Evolutionary conservation across 2,888 invertebrate genomes (phyloP).

Genomic region (Eristalis pertinax): DNA sequence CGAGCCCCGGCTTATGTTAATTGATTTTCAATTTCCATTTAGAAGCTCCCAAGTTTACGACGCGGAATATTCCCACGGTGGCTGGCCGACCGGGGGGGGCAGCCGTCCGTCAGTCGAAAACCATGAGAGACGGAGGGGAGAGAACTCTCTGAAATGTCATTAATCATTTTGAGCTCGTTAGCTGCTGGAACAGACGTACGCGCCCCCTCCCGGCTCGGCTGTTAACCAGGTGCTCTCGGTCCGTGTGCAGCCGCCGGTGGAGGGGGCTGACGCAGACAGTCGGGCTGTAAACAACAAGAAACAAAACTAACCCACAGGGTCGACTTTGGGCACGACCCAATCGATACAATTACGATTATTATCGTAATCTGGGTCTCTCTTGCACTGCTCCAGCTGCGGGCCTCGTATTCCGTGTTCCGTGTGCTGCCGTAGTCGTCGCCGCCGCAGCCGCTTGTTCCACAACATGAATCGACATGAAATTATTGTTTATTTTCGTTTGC

Average conservation of each 20-base stretch:
- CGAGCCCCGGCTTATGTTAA: constrained; percentile 43
- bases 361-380: constrained; percentile 66
- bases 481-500: constrained; percentile 50
- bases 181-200: neutral
- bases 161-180: constrained; percentile 64
- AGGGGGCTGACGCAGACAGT: too few species aligned
- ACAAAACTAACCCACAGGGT: constrained; percentile 51
- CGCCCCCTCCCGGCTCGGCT: constrained; percentile 4
- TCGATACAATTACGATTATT: constrained; percentile 71
- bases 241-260: neutral
- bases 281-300: neutral
- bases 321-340: constrained; percentile 70
- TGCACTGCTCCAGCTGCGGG: constrained; percentile 6
- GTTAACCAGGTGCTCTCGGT: constrained; percentile 53
- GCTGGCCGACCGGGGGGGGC: neutral
- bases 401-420: constrained; percentile 27
- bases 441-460: neutral
- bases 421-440: too few species aligned
- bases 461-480: constrained; percentile 62
- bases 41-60: constrained; percentile 48
- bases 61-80: constrained; percentile 63
- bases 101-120: too few species aligned
- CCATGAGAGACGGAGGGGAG: neutral
- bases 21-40: constrained; percentile 54
- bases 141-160: constrained; percentile 45